Conservation (phyloP, 2,888 invertebrate species). For the Tridacna crocea region DNA sequence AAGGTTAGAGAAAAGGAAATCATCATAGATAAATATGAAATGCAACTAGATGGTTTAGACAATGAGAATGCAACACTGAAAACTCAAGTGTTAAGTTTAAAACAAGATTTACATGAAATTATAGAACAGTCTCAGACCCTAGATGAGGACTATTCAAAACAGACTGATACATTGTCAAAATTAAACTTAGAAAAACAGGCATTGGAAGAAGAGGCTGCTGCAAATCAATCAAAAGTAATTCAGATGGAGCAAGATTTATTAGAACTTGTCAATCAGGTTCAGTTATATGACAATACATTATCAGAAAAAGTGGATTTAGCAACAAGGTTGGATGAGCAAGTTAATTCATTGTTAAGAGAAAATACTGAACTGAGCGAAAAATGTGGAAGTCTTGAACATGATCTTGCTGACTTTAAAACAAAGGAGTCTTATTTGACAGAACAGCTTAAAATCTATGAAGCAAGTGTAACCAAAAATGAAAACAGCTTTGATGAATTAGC, state of each 20-base stretch:
- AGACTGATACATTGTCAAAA: conserved; percentile 4
- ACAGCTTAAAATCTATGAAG: conserved; percentile 49
- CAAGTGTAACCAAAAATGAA: conserved; percentile 11
- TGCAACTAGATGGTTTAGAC: conserved; percentile 50
- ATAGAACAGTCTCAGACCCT: conserved; percentile 17
- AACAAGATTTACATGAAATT: conserved; percentile 41
- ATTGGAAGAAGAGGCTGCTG: conserved; percentile 39
- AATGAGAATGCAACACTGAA: conserved; percentile 58
- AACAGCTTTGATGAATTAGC: conserved; percentile 29
- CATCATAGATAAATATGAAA: conserved; percentile 46
- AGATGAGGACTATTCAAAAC: conserved; percentile 17
- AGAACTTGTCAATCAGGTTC: conserved; percentile 47
- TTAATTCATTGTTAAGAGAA: conserved; percentile 36
- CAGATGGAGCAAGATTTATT: conserved; percentile 49
- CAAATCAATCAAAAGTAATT: conserved; percentile 36
- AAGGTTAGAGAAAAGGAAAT: conserved; percentile 55
- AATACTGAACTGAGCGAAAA: conserved; percentile 40
- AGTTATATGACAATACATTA: conserved; percentile 36
- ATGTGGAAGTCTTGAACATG: conserved; percentile 45
- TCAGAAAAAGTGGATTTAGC: conserved; percentile 42
- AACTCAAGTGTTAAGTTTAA: conserved; percentile 48
- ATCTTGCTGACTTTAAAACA: conserved; percentile 41
- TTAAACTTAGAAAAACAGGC: conserved; percentile 44
- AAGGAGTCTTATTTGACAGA: conserved; percentile 43
- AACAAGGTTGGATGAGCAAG: conserved; percentile 40